Conservation (phyloP, 2,797 vertebrate genomes). For the Phataginus tricuspis region DNA sequence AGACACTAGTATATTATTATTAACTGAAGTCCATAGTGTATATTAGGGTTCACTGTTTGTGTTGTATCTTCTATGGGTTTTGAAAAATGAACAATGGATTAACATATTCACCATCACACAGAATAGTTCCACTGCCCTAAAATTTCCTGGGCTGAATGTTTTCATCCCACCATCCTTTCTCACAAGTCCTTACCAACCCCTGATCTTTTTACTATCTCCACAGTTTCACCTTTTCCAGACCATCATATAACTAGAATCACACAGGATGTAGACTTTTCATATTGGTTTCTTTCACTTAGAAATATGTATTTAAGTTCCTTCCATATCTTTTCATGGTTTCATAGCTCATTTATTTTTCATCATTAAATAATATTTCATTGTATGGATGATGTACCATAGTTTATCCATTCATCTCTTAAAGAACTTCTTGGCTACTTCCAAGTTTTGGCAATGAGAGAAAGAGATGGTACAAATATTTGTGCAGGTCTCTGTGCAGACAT, state of each 20-base stretch:
- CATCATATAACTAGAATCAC: neutral
- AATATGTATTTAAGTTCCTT: no score
- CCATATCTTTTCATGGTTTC: neutral
- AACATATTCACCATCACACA: neutral
- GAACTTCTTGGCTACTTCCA: neutral
- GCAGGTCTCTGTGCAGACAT: neutral
- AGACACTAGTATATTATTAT: neutral
- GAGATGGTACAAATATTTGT: neutral
- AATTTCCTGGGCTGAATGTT: neutral
- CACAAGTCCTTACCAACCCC: neutral
- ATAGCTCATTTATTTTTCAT: neutral
- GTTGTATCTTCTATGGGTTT: neutral
- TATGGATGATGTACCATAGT: neutral
- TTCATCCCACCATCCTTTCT: neutral
- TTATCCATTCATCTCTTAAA: neutral
- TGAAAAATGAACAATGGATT: neutral
- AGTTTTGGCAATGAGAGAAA: neutral
- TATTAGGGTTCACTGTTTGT: neutral
- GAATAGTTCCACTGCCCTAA: neutral
- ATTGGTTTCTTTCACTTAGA: neutral
- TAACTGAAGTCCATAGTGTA: neutral
- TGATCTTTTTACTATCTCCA: neutral
- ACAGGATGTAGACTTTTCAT: neutral
- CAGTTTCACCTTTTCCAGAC: neutral
- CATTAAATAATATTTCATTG: neutral